Base-by-base conservation (phyloP, 2,113 vertebrate genomes). In the Acanthochromis polyacanthus region DNA sequence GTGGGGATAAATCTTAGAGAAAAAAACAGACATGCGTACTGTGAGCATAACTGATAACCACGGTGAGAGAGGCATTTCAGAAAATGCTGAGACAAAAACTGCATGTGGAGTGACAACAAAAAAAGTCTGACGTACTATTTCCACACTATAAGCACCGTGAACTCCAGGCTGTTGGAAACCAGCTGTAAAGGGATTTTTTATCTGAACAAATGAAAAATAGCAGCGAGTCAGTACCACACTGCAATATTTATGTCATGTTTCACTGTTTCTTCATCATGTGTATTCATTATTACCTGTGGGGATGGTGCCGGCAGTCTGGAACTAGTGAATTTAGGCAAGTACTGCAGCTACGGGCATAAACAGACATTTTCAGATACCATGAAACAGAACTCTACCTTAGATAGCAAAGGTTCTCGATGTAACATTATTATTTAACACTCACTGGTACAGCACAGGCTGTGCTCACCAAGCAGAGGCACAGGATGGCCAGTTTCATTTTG, bases 101-200 rank as follows among this genome's bases (percentile, higher is more conserved):
- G 30, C 8, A 22, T 51, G 45, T 40, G 12, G 30, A 32, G 38
- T 36, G 25, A 50, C 2, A 63, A 64, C 67, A 51, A 3, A n/a
- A 28, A 46, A 6, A 83, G 10, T 36, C 5, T 64, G 6, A 82
- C 91, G 0, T 93, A 95, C 95, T 1, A 94, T 81, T 68, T 95
- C 94, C 85, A 95, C 84, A 52, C 94, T 95, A 86, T 95, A 83
- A 51, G 84, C 93, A 3, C 87, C 85, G 19, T 82, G 73, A 30
- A 88, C 1, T 55, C 53, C 92, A 60, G 81, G 64, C 10, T 84
- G 90, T 62, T 78, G 72, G 15, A 88, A 78, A 28, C 45, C 71
- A 43, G 58, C 58, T 36, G 80, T 19, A 19, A 82, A 83, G 46
- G 78, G 68, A 16, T 78, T 88, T 55, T 59, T 91, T 38, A 79